phyloP scores from a whole-genome alignment of 1,140 invertebrate genomes.

The Dolichoris vasculosae region DNA sequence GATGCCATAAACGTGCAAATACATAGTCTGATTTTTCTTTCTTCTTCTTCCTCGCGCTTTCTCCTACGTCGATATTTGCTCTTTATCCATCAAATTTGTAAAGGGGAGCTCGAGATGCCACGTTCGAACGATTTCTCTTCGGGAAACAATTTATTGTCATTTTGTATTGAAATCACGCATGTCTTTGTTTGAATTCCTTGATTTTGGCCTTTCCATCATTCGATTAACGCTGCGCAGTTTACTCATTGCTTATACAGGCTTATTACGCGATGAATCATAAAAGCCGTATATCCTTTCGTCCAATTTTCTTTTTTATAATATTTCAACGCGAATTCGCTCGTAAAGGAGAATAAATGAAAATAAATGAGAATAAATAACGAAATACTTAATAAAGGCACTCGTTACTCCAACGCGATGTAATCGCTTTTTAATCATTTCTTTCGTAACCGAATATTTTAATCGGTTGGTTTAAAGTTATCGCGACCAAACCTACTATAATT shows the following conservation, averaged over 20 bases:
- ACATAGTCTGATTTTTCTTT: neutral
- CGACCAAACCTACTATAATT: neutral
- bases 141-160: constrained; percentile 38
- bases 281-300: neutral
- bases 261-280: neutral
- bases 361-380: too few species aligned
- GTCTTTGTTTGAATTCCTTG: constrained; percentile 24
- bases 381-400: too few species aligned
- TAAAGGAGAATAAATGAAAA: too few species aligned
- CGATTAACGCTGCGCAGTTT: constrained; percentile 17
- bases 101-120: constrained; percentile 3
- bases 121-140: neutral
- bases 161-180: constrained; percentile 43
- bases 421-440: neutral
- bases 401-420: too few species aligned
- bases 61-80: neutral
- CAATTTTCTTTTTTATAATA: too few species aligned
- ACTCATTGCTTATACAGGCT: neutral
- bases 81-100: constrained; percentile 40
- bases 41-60: neutral
- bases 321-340: too few species aligned
- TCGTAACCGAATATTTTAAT: neutral
- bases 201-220: constrained; percentile 12
- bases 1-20: neutral
- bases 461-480: neutral